Base-by-base conservation (phyloP, 2,888 invertebrate genomes). In the Gryllus longicercus region DNA sequence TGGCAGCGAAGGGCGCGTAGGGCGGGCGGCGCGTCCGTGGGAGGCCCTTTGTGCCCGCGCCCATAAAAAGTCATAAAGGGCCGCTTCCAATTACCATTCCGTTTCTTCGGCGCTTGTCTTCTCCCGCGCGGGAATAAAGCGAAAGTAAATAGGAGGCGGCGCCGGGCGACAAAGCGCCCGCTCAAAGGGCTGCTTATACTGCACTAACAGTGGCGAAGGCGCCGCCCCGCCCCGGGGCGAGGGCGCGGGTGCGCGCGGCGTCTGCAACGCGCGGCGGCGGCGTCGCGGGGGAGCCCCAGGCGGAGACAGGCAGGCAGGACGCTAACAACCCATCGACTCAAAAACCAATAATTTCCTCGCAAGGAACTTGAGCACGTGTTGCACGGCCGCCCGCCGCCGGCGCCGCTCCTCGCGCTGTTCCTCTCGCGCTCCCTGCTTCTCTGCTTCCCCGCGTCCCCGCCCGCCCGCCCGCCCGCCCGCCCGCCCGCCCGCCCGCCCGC, bases 81-180 rank as follows among this genome's bases (percentile, higher is more conserved):
- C 63, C 63, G 63, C n/a, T 63, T 63, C 63, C 63, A 63, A 63
- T 63, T 63, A 63, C 63, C 63, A 63, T 63, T 63, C n/a, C 63
- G 63, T 63, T 63, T 63, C 63, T 63, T 63, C 63, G 14, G 63
- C 14, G 63, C n/a, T 63, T 63, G 63, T 63, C 63, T 63, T 63
- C 63, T n/a, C 16, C n/a, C 63, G 63, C 63, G 63, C 16, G 63
- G 63, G 63, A 63, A 63, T 18, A n/a, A 63, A 63, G 63, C 14
- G n/a, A 63, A 63, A 63, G 63, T 18, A 63, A n/a, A 63, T n/a
- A 63, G 63, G 14, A 63, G 63, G 63, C n/a, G 63, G 63, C 63
- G n/a, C 16, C 14, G 63, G 16, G 63, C 14, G n/a, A 63, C 16
- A 63, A 63, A 63, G 63, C 63, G 14, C 16, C 16, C 12, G n/a